Conservation (phyloP, 2,888 invertebrate species). For the Carpatolechia fugitivella region DNA sequence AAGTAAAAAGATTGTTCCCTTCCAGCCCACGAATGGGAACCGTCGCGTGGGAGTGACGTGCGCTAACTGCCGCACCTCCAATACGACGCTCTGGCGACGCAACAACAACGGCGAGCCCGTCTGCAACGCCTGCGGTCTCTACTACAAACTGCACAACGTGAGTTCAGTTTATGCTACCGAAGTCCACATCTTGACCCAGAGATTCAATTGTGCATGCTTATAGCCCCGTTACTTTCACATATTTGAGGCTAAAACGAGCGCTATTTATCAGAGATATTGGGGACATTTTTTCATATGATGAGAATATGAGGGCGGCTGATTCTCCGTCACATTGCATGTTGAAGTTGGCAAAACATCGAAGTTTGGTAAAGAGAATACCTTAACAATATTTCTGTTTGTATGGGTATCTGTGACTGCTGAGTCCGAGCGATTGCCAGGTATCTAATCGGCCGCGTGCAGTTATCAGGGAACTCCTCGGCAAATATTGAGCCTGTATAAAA, state of each 20-base stretch:
- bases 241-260: too few species aligned
- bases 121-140: slow-evolving; percentile 99
- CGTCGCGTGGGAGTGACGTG: slow-evolving; percentile 90
- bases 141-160: slow-evolving; percentile 92
- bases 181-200: too few species aligned
- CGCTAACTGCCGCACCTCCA: slow-evolving; percentile 95
- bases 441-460: slow-evolving; percentile 72
- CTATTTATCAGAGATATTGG: too few species aligned
- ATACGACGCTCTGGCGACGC: slow-evolving; percentile 97
- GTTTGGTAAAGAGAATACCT: too few species aligned
- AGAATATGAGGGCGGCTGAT: too few species aligned
- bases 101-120: slow-evolving; percentile 97
- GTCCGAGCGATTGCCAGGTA: slow-evolving; percentile 54
- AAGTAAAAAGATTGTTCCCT: slow-evolving; percentile 14
- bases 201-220: too few species aligned
- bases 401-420: too few species aligned
- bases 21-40: slow-evolving; percentile 78
- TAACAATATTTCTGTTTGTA: too few species aligned
- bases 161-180: slow-evolving; percentile 41
- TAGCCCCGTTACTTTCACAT: too few species aligned
- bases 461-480: slow-evolving; percentile 78
- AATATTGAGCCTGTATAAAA: slow-evolving; percentile 74
- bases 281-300: too few species aligned
- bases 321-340: too few species aligned
- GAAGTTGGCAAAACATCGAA: too few species aligned